Percentiles rank a stretch among this genome's conserved stretches.
Evolutionary conservation across 1,140 invertebrate species (phyloP).

Genomic region (Sarcophaga bullata): DNA sequence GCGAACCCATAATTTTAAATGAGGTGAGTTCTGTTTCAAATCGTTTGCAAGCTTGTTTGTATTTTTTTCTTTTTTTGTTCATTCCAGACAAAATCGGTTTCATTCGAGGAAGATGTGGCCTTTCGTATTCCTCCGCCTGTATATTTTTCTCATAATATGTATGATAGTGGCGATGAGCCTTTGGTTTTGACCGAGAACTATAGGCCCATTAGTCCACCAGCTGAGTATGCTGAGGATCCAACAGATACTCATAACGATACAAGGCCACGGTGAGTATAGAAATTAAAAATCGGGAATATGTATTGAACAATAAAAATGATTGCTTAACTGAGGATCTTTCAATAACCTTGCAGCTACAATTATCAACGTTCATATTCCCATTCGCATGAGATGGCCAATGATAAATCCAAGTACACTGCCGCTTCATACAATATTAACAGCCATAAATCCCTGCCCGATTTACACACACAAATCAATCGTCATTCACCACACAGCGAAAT

Average conservation of each 20-base stretch:
- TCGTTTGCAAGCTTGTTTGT: not conserved
- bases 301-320: not conserved
- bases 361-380: constrained; percentile 74
- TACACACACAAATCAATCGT: constrained; percentile 75
- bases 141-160: constrained; percentile 57
- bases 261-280: constrained; percentile 56
- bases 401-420: constrained; percentile 68
- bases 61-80: not conserved
- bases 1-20: constrained; percentile 22
- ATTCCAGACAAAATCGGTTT: constrained; percentile 36
- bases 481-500: constrained; percentile 67
- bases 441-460: constrained; percentile 86
- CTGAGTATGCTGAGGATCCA: constrained; percentile 70
- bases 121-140: constrained; percentile 61
- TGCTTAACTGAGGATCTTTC: not conserved
- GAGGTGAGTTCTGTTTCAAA: not conserved
- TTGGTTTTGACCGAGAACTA: constrained; percentile 67
- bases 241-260: constrained; percentile 60
- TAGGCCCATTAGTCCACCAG: constrained; percentile 73
- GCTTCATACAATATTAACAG: constrained; percentile 73
- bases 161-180: constrained; percentile 56
- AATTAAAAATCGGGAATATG: not conserved
- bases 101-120: constrained; percentile 50
- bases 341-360: constrained; percentile 53
- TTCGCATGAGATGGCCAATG: constrained; percentile 69